These are phyloP conservation scores for Pygoscelis antarcticus DNA, from an alignment of 2,113 vertebrate genomes.

Conservation along the genomic window DNA sequence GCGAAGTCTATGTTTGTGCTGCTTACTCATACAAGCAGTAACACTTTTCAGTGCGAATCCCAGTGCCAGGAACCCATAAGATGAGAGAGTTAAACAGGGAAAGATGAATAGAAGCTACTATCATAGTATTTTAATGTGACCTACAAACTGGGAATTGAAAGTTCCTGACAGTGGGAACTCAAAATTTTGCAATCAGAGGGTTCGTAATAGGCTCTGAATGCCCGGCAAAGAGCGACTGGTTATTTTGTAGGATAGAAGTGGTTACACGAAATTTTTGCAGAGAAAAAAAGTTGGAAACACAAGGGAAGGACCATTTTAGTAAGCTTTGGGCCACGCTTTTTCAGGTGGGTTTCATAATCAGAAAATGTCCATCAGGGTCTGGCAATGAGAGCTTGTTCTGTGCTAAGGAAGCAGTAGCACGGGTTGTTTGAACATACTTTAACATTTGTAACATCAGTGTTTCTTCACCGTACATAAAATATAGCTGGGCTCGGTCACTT, in stretches of 20 bases:
- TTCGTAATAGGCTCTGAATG: not conserved
- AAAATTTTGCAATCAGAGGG: not conserved
- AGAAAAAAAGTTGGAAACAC: not conserved
- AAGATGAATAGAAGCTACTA: constrained; percentile 11
- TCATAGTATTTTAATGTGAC: constrained; percentile 27
- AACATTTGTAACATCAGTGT: not conserved
- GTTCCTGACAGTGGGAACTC: not conserved
- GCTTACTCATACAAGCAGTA: not conserved
- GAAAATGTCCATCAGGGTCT: not conserved
- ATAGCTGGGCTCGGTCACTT: not conserved
- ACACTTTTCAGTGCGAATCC: not conserved
- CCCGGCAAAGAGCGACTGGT: not conserved
- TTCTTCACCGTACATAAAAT: not conserved
- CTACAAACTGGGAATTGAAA: constrained; percentile 48
- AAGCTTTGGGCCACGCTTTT: not conserved
- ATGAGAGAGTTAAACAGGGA: not conserved
- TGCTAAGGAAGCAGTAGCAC: not conserved
- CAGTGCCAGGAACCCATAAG: not conserved
- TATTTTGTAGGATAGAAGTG: not conserved
- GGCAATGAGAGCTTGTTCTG: not conserved
- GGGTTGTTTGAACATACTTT: not conserved
- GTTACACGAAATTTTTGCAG: not conserved
- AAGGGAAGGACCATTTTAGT: not conserved
- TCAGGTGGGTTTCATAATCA: not conserved
- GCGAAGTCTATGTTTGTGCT: constrained; percentile 1